phyloP scores from a whole-genome alignment of 2,888 invertebrate genomes.

The Cephus pygmeus region DNA sequence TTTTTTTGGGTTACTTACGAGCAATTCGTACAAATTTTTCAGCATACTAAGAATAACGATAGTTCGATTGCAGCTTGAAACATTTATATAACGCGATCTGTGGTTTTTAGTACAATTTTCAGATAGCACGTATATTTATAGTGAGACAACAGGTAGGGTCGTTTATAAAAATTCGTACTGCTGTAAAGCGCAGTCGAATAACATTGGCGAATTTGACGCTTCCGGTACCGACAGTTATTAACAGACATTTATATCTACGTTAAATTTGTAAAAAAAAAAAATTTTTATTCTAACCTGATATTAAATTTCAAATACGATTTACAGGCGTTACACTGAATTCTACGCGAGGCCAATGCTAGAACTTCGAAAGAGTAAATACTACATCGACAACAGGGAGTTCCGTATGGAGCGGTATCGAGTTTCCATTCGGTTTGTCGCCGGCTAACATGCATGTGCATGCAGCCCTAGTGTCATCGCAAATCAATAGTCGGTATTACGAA shows the following conservation, averaged over 20 bases:
- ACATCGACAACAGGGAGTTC: not conserved
- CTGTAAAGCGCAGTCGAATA: too few relatives aligned
- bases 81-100: not conserved
- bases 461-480: not conserved
- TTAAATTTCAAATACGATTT: not conserved
- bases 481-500: not conserved
- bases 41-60: not conserved
- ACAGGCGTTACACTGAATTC: not conserved
- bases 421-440: not conserved
- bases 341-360: not conserved
- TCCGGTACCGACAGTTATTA: not conserved
- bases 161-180: not conserved
- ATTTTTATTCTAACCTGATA: not conserved
- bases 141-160: not conserved
- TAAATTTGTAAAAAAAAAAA: too few relatives aligned
- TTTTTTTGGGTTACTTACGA: not conserved
- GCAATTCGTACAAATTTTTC: not conserved
- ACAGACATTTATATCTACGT: not conserved
- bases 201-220: not conserved
- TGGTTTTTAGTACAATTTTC: not conserved
- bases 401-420: not conserved
- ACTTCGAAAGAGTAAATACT: not conserved
- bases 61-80: not conserved
- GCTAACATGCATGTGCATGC: not conserved
- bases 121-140: not conserved